These are phyloP conservation scores for Mugil cephalus DNA, from an alignment of 2,113 vertebrate genomes.

Conservation along the genomic window DNA sequence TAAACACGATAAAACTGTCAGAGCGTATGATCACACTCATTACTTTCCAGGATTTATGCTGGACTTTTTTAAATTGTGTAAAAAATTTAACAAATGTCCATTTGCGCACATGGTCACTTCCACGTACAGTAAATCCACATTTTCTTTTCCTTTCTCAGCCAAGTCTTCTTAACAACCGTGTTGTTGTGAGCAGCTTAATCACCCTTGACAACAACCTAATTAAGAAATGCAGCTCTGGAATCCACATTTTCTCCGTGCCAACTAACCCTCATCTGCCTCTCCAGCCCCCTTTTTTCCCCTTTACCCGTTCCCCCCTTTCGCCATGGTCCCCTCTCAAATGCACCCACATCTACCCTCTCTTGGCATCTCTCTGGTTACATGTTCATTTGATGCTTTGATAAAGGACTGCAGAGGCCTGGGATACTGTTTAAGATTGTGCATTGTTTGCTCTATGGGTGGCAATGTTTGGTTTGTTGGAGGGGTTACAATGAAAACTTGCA, in stretches of 20 bases:
- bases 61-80: constrained; percentile 23
- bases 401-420: too few relatives aligned
- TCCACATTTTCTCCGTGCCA: constrained; percentile 57
- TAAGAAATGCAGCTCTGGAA: constrained; percentile 72
- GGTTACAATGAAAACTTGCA: too few relatives aligned
- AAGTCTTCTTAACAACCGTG: constrained; percentile 38
- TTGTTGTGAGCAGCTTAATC: constrained; percentile 69
- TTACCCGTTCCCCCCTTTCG: constrained; percentile 24
- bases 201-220: constrained; percentile 78
- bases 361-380: too few relatives aligned
- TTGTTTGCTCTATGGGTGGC: too few relatives aligned
- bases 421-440: too few relatives aligned
- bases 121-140: background rate
- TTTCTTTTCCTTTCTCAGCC: constrained; percentile 21
- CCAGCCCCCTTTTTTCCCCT: constrained; percentile 6
- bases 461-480: too few relatives aligned
- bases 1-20: background rate
- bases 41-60: background rate
- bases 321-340: constrained; percentile 31
- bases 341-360: background rate
- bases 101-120: constrained; percentile 1
- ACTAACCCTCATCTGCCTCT: constrained; percentile 34
- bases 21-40: background rate
- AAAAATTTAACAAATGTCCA: constrained; percentile 17
- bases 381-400: too few relatives aligned